Conservation (phyloP, 2,113 vertebrate species). For the Periophthalmus modestus region DNA sequence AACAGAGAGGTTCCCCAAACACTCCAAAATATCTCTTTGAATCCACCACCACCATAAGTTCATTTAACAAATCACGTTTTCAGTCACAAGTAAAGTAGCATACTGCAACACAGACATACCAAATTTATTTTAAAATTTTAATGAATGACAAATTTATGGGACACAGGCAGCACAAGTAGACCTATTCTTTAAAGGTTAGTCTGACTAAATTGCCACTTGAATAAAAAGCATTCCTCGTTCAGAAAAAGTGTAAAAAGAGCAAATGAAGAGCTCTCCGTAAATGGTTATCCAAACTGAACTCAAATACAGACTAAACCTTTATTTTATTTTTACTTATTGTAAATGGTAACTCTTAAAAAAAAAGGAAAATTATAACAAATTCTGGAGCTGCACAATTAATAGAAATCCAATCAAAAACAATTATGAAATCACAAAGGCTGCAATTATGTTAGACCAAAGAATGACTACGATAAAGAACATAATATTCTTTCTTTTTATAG, state of each 20-base stretch:
- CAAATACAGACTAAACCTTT: slow-evolving; percentile 8
- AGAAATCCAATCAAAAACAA: no score
- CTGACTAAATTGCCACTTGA: slow-evolving; percentile 55
- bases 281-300: slow-evolving; percentile 48
- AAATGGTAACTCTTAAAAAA: neutral
- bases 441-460: no score
- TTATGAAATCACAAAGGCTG: no score
- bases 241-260: slow-evolving; percentile 48
- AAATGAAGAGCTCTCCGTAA: slow-evolving; percentile 52
- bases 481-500: no score
- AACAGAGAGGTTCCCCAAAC: slow-evolving; percentile 20
- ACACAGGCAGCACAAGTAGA: slow-evolving; percentile 15
- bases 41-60: neutral
- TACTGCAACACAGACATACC: neutral
- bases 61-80: no score
- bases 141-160: slow-evolving; percentile 15
- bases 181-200: slow-evolving; percentile 32
- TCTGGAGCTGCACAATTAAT: no score
- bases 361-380: neutral
- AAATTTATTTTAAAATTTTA: neutral
- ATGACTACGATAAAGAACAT: no score
- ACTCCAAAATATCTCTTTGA: neutral
- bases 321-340: neutral
- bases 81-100: neutral
- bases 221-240: slow-evolving; percentile 43